A percentile compares a stretch with the other conserved stretches of the same genome.
These are phyloP conservation scores for Apogon hyalosoma DNA, from an alignment of 2,797 vertebrate species.

Conservation along the genomic window DNA sequence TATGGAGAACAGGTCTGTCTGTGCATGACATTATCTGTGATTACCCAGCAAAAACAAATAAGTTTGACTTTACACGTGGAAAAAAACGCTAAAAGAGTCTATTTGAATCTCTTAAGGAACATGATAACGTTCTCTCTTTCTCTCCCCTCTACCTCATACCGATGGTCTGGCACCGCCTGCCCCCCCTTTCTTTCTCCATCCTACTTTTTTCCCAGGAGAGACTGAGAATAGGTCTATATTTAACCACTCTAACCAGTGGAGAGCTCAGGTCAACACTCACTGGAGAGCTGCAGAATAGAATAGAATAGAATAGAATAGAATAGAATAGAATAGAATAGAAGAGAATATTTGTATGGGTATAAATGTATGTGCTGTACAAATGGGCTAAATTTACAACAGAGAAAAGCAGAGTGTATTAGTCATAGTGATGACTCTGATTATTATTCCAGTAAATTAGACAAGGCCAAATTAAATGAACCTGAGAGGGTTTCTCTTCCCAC, in stretches of 20 bases:
- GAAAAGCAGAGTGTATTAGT: conserved; percentile 12
- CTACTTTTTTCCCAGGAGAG: conserved; percentile 48
- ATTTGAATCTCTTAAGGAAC: conserved; percentile 6
- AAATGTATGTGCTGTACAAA: neutral
- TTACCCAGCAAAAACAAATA: neutral
- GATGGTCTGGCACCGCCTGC: neutral
- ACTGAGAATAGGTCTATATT: conserved; percentile 69
- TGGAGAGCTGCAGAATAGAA: conserved; percentile 53
- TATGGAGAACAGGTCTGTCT: neutral
- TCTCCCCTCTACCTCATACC: conserved; percentile 14
- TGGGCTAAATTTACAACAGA: conserved; percentile 2
- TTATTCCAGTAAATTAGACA: conserved; percentile 29
- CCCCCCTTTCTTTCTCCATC: conserved; percentile 14
- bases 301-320: neutral
- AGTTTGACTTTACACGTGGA: neutral
- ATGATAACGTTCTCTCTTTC: conserved; percentile 11
- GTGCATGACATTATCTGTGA: neutral
- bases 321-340: conserved; percentile 9
- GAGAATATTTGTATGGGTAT: neutral
- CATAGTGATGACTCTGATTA: conserved; percentile 14
- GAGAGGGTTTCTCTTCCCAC: neutral
- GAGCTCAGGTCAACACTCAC: conserved; percentile 64
- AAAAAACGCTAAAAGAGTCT: neutral
- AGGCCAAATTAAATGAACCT: conserved; percentile 7
- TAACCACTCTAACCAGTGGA: conserved; percentile 60